Evolutionary conservation across 2,888 invertebrate species (phyloP), one percentile per base, ranked within the genome.

Genomic region (Troilus luridus): DNA sequence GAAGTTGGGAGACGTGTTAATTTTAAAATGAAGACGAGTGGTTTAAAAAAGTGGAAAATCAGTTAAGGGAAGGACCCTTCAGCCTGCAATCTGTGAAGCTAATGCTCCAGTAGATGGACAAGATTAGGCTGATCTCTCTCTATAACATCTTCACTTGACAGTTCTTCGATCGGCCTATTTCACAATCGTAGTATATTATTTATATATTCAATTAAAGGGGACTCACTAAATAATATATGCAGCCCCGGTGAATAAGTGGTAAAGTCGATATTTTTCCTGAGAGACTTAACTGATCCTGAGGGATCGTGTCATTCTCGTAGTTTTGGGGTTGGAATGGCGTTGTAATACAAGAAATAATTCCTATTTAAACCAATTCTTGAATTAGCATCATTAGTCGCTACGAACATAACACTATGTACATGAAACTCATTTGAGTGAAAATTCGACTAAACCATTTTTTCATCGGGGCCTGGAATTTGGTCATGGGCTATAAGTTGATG

Each of bases 51-150:
- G 62, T 88, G 41, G 27, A 62, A 41, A 89, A 64, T 3, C 54
- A 89, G 89, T 89, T 89, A 89, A 89, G 89, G 7, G 54, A 64
- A 89, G 89, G 64, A 67, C 64, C 21, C 88, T 88, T 41, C 62
- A 88, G 60, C 27, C 21, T 9, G 41, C 64, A 54, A 89, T 64
- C 62, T 64, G 54, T 89, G 64, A 24, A 54, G 64, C 64, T 89
- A 89, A 64, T 64, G 77, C 90, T 58, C 77, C 58, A 58, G 56
- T 90, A 90, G 90, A 90, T 90, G 58, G 77, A 14, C 5, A 27
- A 90, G 90, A 90, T 90, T 90, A 41, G 41, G 41, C 2, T 1
- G 41, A 41, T 1, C 41, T 59, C 9, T 27, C 59, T 10, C 17
- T 41, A 3, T 1, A 41, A 19, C 41, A 17, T 77, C 72, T 17